These are phyloP conservation scores for Drosophila pachea DNA, from an alignment of 1,140 invertebrate species.

Conservation along the genomic window DNA sequence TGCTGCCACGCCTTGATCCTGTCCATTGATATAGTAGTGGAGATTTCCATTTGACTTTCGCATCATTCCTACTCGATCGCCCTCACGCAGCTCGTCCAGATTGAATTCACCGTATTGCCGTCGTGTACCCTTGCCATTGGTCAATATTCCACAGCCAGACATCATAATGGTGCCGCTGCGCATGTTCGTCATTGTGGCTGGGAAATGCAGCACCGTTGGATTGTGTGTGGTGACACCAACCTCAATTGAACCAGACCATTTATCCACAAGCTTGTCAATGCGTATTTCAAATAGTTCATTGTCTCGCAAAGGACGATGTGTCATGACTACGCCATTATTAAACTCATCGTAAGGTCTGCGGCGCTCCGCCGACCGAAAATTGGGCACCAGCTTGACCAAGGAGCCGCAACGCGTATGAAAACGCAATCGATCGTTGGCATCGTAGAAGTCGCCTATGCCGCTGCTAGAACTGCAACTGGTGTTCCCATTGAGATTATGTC, in stretches of 20 bases:
- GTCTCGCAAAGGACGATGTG: slow-evolving; percentile 90
- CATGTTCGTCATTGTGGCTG: slow-evolving; percentile 98
- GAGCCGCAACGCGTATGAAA: slow-evolving; percentile 94
- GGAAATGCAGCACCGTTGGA: slow-evolving; percentile 92
- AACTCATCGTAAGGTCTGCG: slow-evolving; percentile 94
- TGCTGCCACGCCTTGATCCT: slow-evolving; percentile 94
- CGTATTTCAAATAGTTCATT: slow-evolving; percentile 96
- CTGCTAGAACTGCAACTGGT: slow-evolving; percentile 14
- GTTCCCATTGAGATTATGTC: slow-evolving; percentile 36
- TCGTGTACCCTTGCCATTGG: slow-evolving; percentile 95
- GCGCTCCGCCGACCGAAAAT: slow-evolving; percentile 91
- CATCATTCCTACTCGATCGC: slow-evolving; percentile 89
- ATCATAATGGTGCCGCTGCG: slow-evolving; percentile 97
- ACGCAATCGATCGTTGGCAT: slow-evolving; percentile 84
- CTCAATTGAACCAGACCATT: slow-evolving; percentile 96
- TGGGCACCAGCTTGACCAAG: slow-evolving; percentile 91
- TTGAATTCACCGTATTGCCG: slow-evolving; percentile 96
- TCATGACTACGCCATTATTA: slow-evolving; percentile 96
- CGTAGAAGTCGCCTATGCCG: slow-evolving; percentile 63
- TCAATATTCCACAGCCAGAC: slow-evolving; percentile 96
- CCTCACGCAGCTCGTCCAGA: slow-evolving; percentile 94
- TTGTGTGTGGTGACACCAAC: slow-evolving; percentile 97
- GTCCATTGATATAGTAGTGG: slow-evolving; percentile 95
- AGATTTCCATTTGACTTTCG: slow-evolving; percentile 89
- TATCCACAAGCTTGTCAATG: slow-evolving; percentile 93